Percentiles rank a stretch among this genome's conserved stretches.
These are phyloP conservation scores for Allolobophora icterica DNA, from an alignment of 2,888 invertebrate species.

Conservation along the genomic window DNA sequence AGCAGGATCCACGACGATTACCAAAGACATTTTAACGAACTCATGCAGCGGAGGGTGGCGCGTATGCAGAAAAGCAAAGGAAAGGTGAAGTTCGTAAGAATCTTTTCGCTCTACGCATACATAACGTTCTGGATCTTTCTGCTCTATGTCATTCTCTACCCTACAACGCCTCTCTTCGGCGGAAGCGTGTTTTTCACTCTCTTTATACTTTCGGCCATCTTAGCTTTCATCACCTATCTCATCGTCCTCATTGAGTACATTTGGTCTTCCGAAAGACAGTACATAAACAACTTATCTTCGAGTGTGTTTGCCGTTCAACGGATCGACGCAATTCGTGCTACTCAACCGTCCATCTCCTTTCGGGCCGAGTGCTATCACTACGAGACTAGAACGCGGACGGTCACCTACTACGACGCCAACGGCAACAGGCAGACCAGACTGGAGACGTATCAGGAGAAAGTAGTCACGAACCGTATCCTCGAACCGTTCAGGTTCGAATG, in stretches of 20 bases:
- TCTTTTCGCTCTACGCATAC: not conserved
- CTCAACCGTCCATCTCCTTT: not conserved
- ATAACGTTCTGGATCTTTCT: conserved; percentile 22
- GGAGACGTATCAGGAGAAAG: conserved; percentile 31
- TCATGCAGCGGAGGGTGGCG: not conserved
- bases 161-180: not conserved
- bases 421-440: conserved; percentile 17
- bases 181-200: not conserved
- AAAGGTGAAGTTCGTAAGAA: not conserved
- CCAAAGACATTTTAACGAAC: not conserved
- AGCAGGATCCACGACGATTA: not conserved
- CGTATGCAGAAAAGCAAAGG: not conserved
- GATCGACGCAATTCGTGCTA: not conserved
- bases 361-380: conserved; percentile 12
- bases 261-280: not conserved
- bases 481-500: not conserved
- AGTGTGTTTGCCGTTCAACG: not conserved
- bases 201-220: not conserved
- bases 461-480: not conserved
- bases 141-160: not conserved
- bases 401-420: not conserved
- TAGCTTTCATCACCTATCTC: not conserved
- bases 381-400: not conserved
- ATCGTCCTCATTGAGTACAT: not conserved
- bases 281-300: not conserved